Evolutionary conservation across 2,888 invertebrate genomes (phyloP), one percentile per base, ranked within the genome.

Genomic region (Dolichomitus sp.): DNA sequence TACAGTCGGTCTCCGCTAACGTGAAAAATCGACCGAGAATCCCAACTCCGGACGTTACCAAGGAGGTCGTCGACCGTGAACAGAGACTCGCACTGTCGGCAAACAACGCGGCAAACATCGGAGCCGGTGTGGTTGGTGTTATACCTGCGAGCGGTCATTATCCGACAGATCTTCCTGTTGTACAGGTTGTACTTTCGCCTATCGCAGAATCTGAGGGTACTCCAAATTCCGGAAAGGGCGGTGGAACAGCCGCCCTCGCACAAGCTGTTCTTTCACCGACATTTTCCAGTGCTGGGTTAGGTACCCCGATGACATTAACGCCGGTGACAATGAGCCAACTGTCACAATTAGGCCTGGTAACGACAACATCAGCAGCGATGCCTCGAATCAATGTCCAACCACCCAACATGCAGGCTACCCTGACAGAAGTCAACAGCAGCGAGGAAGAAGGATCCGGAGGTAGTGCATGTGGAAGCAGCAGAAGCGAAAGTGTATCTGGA

Each of bases 31-130:
- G 98, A 75, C 98, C 98, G n/a, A 95, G 98, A 72, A 98, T 98
- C 87, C 98, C 98, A 50, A 98, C 98, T 7, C 98, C 98, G 0
- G 98, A 98, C 92, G 97, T 97, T 7, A 96, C 97, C 42, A 97
- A 97, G 93, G 97, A 98, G 93, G 95, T 96, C 27, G 94, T 96
- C 80, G 97, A 97, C 88, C 95, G 96, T 75, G 97, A 97, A 90
- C 95, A 96, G 90, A 95, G 96, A 75, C 93, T 97, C 57, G 95
- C 95, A 82, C 91, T 89, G 83, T 94, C 90, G 75, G 93, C 90
- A 74, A 92, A 91, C 14, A 94, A 94, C 84, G 92, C 94, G 6
- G 94, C 94, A 7, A 94, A 92, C 85, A 93, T 93, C 80, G 94
- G 94, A 72, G 94, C 96, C 80, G 96, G 96, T n/a, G 96, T 97